Evolutionary conservation across 2,888 invertebrate genomes (phyloP).

Genomic region (Argyresthia goedartella): DNA sequence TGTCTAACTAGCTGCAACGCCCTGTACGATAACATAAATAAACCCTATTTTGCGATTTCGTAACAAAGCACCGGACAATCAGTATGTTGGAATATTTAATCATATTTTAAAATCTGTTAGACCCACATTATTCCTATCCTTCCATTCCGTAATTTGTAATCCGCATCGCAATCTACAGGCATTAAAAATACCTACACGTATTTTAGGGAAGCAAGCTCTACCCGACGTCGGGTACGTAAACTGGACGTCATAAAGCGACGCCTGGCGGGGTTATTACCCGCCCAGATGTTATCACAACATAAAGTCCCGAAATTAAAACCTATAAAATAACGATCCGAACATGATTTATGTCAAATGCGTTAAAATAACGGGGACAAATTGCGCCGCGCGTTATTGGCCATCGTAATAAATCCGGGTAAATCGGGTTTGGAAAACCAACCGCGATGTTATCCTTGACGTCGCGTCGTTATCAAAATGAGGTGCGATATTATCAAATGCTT

Average conservation of each 20-base stretch:
- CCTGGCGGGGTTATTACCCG: conserved; percentile 35
- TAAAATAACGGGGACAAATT: conserved; percentile 33
- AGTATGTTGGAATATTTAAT: too few relatives aligned
- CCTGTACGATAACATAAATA: too few relatives aligned
- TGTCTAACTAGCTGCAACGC: too few relatives aligned
- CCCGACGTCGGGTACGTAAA: conserved; percentile 30
- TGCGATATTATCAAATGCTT: too few relatives aligned
- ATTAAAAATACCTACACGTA: conserved; percentile 1
- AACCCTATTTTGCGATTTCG: too few relatives aligned
- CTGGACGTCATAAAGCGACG: conserved; percentile 37
- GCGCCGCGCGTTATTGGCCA: conserved; percentile 32
- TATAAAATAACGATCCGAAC: conserved; percentile 48
- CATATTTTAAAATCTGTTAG: too few relatives aligned
- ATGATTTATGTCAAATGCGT: conserved; percentile 44
- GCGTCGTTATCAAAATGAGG: conserved; percentile 1
- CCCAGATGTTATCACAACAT: conserved; percentile 59
- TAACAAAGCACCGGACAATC: too few relatives aligned
- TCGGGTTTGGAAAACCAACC: not conserved
- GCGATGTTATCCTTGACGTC: not conserved
- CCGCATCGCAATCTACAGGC: not conserved
- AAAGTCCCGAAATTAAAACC: conserved; percentile 59
- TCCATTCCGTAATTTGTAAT: too few relatives aligned
- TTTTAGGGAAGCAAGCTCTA: not conserved
- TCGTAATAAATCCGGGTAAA: not conserved
- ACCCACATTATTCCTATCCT: too few relatives aligned